Conservation (phyloP, 2,888 invertebrate species). For the Griposia aprilina region DNA sequence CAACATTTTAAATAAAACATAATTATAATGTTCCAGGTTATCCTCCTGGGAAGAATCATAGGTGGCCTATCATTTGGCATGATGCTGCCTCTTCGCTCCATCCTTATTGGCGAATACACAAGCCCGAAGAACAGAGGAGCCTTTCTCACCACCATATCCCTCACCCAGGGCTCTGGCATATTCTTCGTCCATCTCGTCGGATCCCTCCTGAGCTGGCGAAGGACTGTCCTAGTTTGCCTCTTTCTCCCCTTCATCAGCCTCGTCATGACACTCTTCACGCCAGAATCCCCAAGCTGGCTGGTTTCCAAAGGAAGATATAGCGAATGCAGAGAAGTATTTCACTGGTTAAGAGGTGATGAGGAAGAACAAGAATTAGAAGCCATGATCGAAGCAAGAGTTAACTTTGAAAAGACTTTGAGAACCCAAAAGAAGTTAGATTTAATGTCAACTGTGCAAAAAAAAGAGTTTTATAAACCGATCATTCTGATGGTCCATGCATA, state of each 20-base stretch:
- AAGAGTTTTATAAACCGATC: slow-evolving; percentile 90
- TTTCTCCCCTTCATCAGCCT: slow-evolving; percentile 85
- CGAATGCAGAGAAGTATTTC: slow-evolving; percentile 88
- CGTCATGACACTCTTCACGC: slow-evolving; percentile 79
- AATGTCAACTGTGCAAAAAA: slow-evolving; percentile 73
- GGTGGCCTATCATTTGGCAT: slow-evolving; percentile 88
- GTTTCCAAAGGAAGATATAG: slow-evolving; percentile 86
- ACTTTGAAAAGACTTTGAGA: slow-evolving; percentile 70
- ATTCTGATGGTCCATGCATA: slow-evolving; percentile 91
- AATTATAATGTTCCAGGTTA: slow-evolving; percentile 71
- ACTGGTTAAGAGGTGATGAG: slow-evolving; percentile 89
- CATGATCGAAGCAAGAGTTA: slow-evolving; percentile 76
- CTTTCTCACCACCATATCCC: slow-evolving; percentile 89
- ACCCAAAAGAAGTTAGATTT: slow-evolving; percentile 55
- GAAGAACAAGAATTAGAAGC: slow-evolving; percentile 81
- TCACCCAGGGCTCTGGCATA: slow-evolving; percentile 90
- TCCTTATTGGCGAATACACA: slow-evolving; percentile 89
- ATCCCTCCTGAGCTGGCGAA: slow-evolving; percentile 89
- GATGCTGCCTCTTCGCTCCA: slow-evolving; percentile 84
- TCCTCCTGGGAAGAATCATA: slow-evolving; percentile 77
- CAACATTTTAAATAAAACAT: no score
- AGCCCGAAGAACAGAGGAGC: slow-evolving; percentile 91
- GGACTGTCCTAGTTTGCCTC: slow-evolving; percentile 87
- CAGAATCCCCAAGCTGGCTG: slow-evolving; percentile 92
- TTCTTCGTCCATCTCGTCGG: slow-evolving; percentile 91